A percentile compares a stretch with the other conserved stretches of the same genome.
phyloP scores from a whole-genome alignment of 2,888 invertebrate species.

The Calliopum simillimum region DNA sequence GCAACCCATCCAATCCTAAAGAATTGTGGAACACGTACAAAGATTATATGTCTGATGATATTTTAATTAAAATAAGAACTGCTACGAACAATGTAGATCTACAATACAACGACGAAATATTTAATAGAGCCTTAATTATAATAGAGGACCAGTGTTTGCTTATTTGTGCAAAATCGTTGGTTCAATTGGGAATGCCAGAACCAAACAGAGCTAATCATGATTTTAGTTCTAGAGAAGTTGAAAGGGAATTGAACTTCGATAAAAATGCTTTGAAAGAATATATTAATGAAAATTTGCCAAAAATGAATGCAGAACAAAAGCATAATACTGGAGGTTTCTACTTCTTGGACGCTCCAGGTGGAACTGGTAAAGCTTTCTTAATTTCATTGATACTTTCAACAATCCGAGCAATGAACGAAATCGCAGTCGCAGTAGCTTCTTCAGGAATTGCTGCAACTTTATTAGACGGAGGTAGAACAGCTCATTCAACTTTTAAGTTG shows the following conservation, averaged over 20 bases:
- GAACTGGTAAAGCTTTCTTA: conserved; percentile 27
- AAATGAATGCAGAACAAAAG: conserved; percentile 36
- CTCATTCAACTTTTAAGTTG: conserved; percentile 34
- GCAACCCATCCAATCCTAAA: conserved; percentile 41
- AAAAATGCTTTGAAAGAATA: conserved; percentile 27
- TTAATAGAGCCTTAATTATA: conserved; percentile 36
- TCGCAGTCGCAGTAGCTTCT: conserved; percentile 37
- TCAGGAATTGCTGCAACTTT: conserved; percentile 40
- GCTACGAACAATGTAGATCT: conserved; percentile 12
- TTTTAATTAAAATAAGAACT: conserved; percentile 36
- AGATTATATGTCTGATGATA: conserved; percentile 44
- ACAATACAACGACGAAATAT: conserved; percentile 30
- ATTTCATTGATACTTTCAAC: conserved; percentile 17
- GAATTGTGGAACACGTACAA: conserved; percentile 44
- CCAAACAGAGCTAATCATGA: conserved; percentile 35
- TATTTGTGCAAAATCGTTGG: conserved; percentile 37
- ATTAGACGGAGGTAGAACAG: conserved; percentile 37
- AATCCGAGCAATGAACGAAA: neutral
- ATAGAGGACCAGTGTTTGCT: conserved; percentile 40
- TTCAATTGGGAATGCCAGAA: conserved; percentile 36
- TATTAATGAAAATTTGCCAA: conserved; percentile 37
- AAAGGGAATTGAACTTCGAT: conserved; percentile 37
- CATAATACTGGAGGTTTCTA: conserved; percentile 30
- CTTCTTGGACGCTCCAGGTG: conserved; percentile 34
- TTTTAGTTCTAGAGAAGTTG: conserved; percentile 35